Evolutionary conservation across 2,113 vertebrate species (phyloP).

Genomic region (Anolis carolinensis): DNA sequence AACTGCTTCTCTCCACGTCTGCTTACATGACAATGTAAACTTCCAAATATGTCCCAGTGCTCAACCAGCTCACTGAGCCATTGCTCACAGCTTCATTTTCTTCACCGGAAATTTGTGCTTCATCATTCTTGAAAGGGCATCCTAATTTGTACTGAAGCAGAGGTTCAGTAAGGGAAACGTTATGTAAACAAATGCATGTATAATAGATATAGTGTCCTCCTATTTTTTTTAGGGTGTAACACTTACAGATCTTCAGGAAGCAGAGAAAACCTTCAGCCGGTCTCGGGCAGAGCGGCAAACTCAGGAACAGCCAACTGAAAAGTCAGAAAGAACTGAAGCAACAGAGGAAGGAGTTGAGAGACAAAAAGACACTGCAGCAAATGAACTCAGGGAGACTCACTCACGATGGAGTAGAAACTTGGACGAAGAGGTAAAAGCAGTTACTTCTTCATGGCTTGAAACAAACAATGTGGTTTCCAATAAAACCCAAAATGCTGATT

Average conservation of each 20-base stretch:
- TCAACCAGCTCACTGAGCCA: no score
- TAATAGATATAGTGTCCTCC: neutral
- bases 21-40: no score
- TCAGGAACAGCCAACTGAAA: slow-evolving; percentile 69
- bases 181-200: neutral
- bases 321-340: neutral
- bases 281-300: slow-evolving; percentile 75
- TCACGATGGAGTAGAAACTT: slow-evolving; percentile 55
- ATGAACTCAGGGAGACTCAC: slow-evolving; percentile 50
- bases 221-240: slow-evolving; percentile 84
- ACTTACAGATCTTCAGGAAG: slow-evolving; percentile 90
- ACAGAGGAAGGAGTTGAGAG: slow-evolving; percentile 44
- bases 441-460: accelerated
- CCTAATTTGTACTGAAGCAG: accelerated
- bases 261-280: slow-evolving; percentile 81
- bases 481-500: no score
- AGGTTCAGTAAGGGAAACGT: accelerated
- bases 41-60: no score
- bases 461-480: neutral
- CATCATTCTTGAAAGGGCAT: neutral
- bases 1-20: no score
- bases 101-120: neutral
- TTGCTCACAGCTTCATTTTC: no score
- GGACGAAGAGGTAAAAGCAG: slow-evolving; percentile 73
- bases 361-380: slow-evolving; percentile 54